These are phyloP conservation scores for Pycnomerus fuliginosus DNA, from an alignment of 2,888 invertebrate genomes.

Conservation along the genomic window DNA sequence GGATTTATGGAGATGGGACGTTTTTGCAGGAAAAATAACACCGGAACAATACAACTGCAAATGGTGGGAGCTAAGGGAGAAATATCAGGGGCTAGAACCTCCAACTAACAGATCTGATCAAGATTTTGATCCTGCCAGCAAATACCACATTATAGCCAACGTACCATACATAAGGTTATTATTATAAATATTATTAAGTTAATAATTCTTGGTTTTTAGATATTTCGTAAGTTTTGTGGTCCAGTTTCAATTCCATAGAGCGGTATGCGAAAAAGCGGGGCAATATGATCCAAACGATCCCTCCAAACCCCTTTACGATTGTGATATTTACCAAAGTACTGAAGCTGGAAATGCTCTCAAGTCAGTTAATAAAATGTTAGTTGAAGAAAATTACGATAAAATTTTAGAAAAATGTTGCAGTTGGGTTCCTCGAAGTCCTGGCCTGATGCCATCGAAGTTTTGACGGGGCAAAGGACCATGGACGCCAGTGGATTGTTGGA, in stretches of 20 bases:
- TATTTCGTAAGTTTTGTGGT: conserved; percentile 72
- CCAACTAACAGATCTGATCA: conserved; percentile 62
- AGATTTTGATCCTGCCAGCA: conserved; percentile 68
- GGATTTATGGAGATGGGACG: conserved; percentile 69
- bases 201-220: conserved; percentile 36
- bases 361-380: conserved; percentile 57
- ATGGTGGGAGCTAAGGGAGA: conserved; percentile 63
- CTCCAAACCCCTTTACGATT: conserved; percentile 72
- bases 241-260: conserved; percentile 82
- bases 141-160: conserved; percentile 67
- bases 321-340: conserved; percentile 80
- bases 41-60: conserved; percentile 65
- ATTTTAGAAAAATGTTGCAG: conserved; percentile 64
- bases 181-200: conserved; percentile 1
- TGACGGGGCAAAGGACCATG: conserved; percentile 77
- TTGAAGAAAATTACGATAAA: neutral
- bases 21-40: conserved; percentile 63
- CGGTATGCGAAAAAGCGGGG: conserved; percentile 74
- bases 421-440: conserved; percentile 75
- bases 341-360: conserved; percentile 73
- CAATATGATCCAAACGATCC: conserved; percentile 72
- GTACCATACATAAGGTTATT: conserved; percentile 66
- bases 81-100: conserved; percentile 64
- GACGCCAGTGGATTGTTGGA: conserved; percentile 74
- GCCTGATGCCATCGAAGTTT: conserved; percentile 79